Percentiles rank a stretch among this genome's conserved stretches.
Evolutionary conservation across 2,888 invertebrate species (phyloP).

Genomic region (Tiliacea citrago): DNA sequence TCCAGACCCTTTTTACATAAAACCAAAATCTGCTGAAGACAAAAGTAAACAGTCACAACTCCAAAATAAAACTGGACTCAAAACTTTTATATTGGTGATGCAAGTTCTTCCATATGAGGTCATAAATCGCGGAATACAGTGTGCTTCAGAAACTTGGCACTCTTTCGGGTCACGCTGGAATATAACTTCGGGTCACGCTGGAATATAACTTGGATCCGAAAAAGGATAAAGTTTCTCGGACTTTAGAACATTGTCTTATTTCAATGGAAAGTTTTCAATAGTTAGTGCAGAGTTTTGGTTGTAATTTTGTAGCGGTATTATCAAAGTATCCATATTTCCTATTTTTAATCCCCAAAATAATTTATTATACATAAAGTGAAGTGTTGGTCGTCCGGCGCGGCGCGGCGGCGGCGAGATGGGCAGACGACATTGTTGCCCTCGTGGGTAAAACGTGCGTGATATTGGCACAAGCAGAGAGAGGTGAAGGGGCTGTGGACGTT

Average conservation of each 20-base stretch:
- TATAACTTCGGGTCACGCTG: slow-evolving; percentile 39
- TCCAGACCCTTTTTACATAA: slow-evolving; percentile 7
- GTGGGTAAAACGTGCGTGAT: background rate
- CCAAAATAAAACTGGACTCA: slow-evolving; percentile 13
- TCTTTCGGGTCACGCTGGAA: slow-evolving; percentile 39
- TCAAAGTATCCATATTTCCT: background rate
- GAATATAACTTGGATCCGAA: slow-evolving; percentile 43
- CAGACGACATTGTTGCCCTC: background rate
- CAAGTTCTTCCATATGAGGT: slow-evolving; percentile 43
- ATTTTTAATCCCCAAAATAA: background rate
- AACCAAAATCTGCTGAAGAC: slow-evolving; percentile 11
- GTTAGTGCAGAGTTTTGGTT: slow-evolving; percentile 22
- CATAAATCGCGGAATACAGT: slow-evolving; percentile 51
- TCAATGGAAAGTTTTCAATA: slow-evolving; percentile 39
- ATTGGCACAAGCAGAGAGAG: background rate
- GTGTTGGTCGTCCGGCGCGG: too few relatives aligned
- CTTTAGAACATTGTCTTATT: slow-evolving; percentile 49
- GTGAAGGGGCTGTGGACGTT: too few relatives aligned
- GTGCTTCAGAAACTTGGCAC: slow-evolving; percentile 56
- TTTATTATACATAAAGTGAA: background rate
- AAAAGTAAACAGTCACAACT: slow-evolving; percentile 32
- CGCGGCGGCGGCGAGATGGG: too few relatives aligned
- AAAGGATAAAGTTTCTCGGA: slow-evolving; percentile 45
- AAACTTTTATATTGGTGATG: slow-evolving; percentile 55
- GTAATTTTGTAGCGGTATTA: slow-evolving; percentile 9